Evolutionary conservation across 2,113 vertebrate species (phyloP).

Genomic region (Poecilia latipinna): DNA sequence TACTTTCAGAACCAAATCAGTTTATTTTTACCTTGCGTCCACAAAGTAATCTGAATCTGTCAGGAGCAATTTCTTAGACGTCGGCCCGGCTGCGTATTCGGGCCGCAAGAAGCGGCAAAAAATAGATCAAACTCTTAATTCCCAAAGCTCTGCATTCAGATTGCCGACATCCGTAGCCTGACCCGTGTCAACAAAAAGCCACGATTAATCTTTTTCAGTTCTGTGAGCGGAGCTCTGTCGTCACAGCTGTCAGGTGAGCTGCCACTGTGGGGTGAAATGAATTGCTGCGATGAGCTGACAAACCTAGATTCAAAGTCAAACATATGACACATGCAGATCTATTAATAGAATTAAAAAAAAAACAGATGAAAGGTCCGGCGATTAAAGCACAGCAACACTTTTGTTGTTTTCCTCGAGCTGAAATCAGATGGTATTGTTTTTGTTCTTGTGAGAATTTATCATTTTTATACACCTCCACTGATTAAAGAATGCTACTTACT

Average conservation of each 20-base stretch:
- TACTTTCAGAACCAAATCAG: background rate
- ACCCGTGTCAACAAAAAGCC: slow-evolving; percentile 49
- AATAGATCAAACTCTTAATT: slow-evolving; percentile 63
- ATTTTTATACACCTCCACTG: background rate
- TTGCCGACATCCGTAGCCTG: slow-evolving; percentile 29
- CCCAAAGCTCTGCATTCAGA: slow-evolving; percentile 15
- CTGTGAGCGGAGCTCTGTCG: slow-evolving; percentile 15
- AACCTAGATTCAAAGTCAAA: slow-evolving; percentile 60
- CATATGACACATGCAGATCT: slow-evolving; percentile 44
- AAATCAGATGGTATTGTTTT: background rate
- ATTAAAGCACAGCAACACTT: slow-evolving; percentile 21
- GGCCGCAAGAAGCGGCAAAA: slow-evolving; percentile 29
- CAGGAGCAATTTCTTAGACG: slow-evolving; percentile 31
- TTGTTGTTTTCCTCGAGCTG: slow-evolving; percentile 4
- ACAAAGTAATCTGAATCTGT: slow-evolving; percentile 63
- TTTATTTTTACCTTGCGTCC: slow-evolving; percentile 15
- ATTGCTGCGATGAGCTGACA: slow-evolving; percentile 35
- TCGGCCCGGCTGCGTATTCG: slow-evolving; percentile 30
- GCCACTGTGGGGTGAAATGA: slow-evolving; percentile 43
- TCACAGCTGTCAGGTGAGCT: slow-evolving; percentile 71
- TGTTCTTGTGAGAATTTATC: background rate
- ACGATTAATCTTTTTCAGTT: slow-evolving; percentile 33
- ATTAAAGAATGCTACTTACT: background rate
- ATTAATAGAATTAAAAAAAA: slow-evolving; percentile 54
- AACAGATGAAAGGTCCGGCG: background rate